Evolutionary conservation across 2,888 invertebrate genomes (phyloP).

Genomic region (Eupithecia subumbrata): DNA sequence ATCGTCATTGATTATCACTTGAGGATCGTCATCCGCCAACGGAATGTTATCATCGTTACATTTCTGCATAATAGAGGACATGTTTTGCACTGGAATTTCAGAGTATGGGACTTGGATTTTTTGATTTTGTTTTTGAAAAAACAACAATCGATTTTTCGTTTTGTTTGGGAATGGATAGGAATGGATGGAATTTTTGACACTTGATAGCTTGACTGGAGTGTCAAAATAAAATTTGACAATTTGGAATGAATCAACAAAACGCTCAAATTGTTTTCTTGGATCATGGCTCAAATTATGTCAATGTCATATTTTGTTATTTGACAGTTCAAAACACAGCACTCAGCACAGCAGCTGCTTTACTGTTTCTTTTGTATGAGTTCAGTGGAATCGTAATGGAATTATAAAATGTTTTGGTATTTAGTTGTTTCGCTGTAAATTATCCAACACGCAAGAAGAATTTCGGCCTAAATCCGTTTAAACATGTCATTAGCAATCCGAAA

Average conservation of each 20-base stretch:
- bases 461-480: conserved; percentile 17
- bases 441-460: neutral
- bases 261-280: too few species aligned
- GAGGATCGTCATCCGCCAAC: conserved; percentile 95
- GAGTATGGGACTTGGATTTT: neutral
- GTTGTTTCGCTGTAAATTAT: conserved; percentile 17
- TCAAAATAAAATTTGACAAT: too few species aligned
- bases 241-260: too few species aligned
- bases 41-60: conserved; percentile 94
- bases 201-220: neutral
- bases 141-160: conserved; percentile 45
- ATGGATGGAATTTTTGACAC: too few species aligned
- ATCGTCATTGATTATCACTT: conserved; percentile 94
- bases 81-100: neutral
- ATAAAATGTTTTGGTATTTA: neutral
- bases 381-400: neutral
- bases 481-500: conserved; percentile 71
- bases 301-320: neutral
- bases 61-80: conserved; percentile 84
- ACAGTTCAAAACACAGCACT: neutral
- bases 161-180: neutral
- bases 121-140: neutral
- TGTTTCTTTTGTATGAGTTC: neutral
- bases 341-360: neutral
- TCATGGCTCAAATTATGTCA: too few species aligned